Base-by-base conservation (phyloP, 2,113 vertebrate genomes). In the Spilogale gracilis region DNA sequence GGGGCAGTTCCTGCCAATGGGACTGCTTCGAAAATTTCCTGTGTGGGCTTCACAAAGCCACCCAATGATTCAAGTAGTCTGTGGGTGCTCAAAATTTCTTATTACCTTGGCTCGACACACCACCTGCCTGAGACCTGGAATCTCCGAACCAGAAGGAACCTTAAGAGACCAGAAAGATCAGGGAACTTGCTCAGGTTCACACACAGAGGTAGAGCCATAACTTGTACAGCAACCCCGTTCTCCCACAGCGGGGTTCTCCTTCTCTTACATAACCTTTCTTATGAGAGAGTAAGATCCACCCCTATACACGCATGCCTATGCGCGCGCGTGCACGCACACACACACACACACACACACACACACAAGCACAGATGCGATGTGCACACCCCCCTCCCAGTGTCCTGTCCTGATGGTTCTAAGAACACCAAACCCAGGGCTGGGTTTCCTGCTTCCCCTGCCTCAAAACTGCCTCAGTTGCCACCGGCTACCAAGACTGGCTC, bases 191-290 rank as follows among this genome's bases (percentile, higher is more conserved):
- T 93, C 60, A 92, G 61, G 54, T 30, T 93, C 65, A 82, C 79
- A 89, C 12, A 56, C n/a, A 32, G n/a, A 92, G 45, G 25, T 56
- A 73, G 56, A 93, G 38, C 13, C 30, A 60, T 88, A 93, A 95
- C 58, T 89, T 89, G 81, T 60, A 82, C 78, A 78, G 54, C 54
- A 81, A 90, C 18, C 3, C 8, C 76, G 82, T 50, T 80, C 74
- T 95, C 25, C 17, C 74, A 87, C 27, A 50, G 45, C 0, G 2
- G 23, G 16, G 43, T 71, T 93, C 56, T 91, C 38, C 84, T 95
- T 94, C 56, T 95, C 50, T 95, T 97, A 83, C 45, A 86, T 95
- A 97, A 97, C 48, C 18, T 95, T 45, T 18, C 5, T 83, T 43
- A 7, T 50, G 87, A 97, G 79, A 61, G 91, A 91, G 74, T 82